Base-by-base conservation (phyloP, 1,140 invertebrate species). In the Paraescarpia echinospica region DNA sequence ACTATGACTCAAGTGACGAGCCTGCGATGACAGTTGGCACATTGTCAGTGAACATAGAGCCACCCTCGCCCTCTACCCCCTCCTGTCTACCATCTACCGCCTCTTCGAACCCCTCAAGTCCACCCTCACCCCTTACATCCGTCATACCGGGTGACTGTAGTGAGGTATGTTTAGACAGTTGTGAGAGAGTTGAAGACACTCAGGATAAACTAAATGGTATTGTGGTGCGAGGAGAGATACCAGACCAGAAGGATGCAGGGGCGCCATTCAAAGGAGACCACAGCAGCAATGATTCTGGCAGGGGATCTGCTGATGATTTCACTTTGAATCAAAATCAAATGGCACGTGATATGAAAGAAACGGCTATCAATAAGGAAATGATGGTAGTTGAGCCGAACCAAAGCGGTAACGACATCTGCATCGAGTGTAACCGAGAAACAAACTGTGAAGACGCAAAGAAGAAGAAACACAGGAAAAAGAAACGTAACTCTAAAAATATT, bases 1-100 rank as follows among this genome's bases (percentile, higher is more conserved):
- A 95, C 92, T 95, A 95, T 92, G 95, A 95, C 93, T 95, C 95
- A 31, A 34, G 35, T 77, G 48, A 88, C 48, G 91, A 91, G 22
- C 91, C 14, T 31, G 59, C 22, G 59, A 77, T 77, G 59, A 77
- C 59, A 77, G 59, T 77, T 77, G 59, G 59, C 59, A 77, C 59
- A 27, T 31, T 77, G 59, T 77, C 59, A 18, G 59, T 77, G 59
- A 77, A 77, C 59, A 77, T 90, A 41, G 90, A 31, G 18, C 90
- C 90, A 18, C 35, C 35, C 18, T 90, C 90, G 4, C 34, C 34
- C 90, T 6, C 90, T 34, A 90, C 34, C 18, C 34, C 34, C 34
- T 34, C 34, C 34, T 89, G 4, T 33, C n/a, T 89, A 89, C n/a
- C 89, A 4, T 89, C 89, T 89, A 34, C n/a, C 34, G 8, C 4